Evolutionary conservation across 2,113 vertebrate genomes (phyloP).

Genomic region (Dipodomys spectabilis): DNA sequence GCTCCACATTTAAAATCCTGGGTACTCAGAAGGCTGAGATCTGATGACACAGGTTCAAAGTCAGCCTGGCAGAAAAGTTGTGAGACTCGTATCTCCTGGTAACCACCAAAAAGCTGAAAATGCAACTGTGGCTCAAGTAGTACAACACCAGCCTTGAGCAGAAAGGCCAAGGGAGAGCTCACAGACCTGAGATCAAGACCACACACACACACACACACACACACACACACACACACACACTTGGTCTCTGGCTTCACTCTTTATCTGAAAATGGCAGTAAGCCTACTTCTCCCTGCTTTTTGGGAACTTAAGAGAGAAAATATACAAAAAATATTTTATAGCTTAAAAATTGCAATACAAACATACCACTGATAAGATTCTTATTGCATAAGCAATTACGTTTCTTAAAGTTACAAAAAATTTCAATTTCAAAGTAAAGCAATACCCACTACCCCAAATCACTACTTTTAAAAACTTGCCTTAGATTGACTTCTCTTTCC

Average conservation of each 20-base stretch:
- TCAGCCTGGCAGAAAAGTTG: too few relatives aligned
- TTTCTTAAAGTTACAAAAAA: constrained; percentile 32
- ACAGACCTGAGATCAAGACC: too few relatives aligned
- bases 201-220: neutral
- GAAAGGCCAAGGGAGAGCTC: too few relatives aligned
- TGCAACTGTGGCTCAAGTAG: too few relatives aligned
- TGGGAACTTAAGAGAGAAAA: constrained; percentile 38
- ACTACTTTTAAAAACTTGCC: constrained; percentile 88
- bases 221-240: neutral
- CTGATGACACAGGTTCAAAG: too few relatives aligned
- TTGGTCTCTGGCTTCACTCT: neutral
- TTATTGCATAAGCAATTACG: neutral
- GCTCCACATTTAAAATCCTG: neutral
- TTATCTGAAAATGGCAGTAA: constrained; percentile 61
- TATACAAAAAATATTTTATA: neutral
- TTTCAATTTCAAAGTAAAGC: constrained; percentile 41
- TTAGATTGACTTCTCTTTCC: constrained; percentile 92
- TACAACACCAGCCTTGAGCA: too few relatives aligned
- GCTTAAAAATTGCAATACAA: neutral
- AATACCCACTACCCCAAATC: neutral
- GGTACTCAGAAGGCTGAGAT: too few relatives aligned
- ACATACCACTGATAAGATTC: neutral
- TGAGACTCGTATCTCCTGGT: too few relatives aligned
- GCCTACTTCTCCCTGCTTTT: neutral
- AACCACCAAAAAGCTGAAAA: too few relatives aligned